Conservation (phyloP, 2,888 invertebrate species). For the Synergus gifuensis region DNA sequence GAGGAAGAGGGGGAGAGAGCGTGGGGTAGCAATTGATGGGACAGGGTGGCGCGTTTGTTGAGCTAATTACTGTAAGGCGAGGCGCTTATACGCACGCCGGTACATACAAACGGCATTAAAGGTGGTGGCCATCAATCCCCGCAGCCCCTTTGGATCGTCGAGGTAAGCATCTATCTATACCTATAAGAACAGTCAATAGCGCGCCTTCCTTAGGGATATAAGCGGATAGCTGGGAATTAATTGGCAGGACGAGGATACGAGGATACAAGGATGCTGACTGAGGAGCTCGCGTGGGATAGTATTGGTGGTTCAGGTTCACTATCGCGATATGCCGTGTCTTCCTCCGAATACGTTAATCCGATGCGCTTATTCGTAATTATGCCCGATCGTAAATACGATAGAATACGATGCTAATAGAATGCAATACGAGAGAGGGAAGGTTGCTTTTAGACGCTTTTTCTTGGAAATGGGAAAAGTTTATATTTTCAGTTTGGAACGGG, state of each 20-base stretch:
- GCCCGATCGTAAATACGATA: slow-evolving; percentile 38
- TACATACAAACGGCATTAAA: slow-evolving; percentile 78
- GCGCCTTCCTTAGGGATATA: slow-evolving; percentile 60
- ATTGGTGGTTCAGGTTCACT: slow-evolving; percentile 28
- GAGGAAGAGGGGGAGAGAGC: slow-evolving; percentile 61
- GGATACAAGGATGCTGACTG: slow-evolving; percentile 43
- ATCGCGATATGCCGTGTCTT: slow-evolving; percentile 32
- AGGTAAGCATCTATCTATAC: slow-evolving; percentile 47
- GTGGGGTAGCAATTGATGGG: slow-evolving; percentile 77
- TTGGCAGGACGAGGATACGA: slow-evolving; percentile 57
- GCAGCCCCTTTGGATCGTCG: slow-evolving; percentile 61
- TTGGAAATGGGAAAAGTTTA: background rate
- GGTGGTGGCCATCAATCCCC: slow-evolving; percentile 75
- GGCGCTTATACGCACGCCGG: slow-evolving; percentile 76
- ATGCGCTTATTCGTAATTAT: slow-evolving; percentile 38
- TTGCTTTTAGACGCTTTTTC: slow-evolving; percentile 8
- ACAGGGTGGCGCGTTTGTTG: slow-evolving; percentile 77
- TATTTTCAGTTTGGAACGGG: background rate
- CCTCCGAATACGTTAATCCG: slow-evolving; percentile 37
- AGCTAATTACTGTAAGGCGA: slow-evolving; percentile 78
- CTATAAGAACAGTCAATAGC: background rate
- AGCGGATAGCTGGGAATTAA: slow-evolving; percentile 59
- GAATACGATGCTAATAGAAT: slow-evolving; percentile 38
- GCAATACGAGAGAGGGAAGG: slow-evolving; percentile 18
- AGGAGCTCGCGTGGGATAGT: slow-evolving; percentile 34